Base-by-base conservation (phyloP, 2,888 invertebrate genomes). In the Rhaphigaster nebulosa region DNA sequence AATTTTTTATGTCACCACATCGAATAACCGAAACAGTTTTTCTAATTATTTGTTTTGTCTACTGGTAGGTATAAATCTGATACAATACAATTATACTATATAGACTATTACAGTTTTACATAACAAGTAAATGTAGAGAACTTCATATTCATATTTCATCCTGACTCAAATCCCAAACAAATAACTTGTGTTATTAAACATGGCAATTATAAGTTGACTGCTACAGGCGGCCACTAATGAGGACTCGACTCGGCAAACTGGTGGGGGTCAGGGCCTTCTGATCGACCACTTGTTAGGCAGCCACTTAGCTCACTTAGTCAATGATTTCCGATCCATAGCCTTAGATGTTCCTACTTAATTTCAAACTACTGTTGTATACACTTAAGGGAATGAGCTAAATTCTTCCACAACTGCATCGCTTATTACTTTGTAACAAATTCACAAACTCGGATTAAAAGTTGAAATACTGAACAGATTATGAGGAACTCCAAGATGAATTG, bases 221-320 rank as follows among this genome's bases (percentile, higher is more conserved):
- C 34, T 29, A 34, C 10, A 13, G 70, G 34, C n/a, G 70, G 29
- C n/a, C n/a, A 29, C 29, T 29, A 29, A 34, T n/a, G 18, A 34
- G n/a, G 10, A n/a, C 4, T 0, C 13, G n/a, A 18, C 5, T 1
- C 15, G 12, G 34, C 70, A 18, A 18, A 18, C 29, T 29, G 29
- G n/a, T 34, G 1, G 29, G 12, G 60, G 60, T n/a, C 13, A 29
- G 34, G 70, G n/a, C 29, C 5, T 18, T 18, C 29, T 70, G 18
- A 70, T 70, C 70, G 70, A 70, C 70, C 70, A 70, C 70, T 70
- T 70, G 70, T 70, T 34, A n/a, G n/a, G n/a, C n/a, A n/a, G n/a
- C n/a, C n/a, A n/a, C n/a, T n/a, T n/a, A 34, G 70, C 34, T 34
- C 1, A 1, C 70, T 70, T 70, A 70, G 70, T 70, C 29, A 65